phyloP scores from a whole-genome alignment of 2,797 vertebrate species.

The Gymnothorax javanicus region DNA sequence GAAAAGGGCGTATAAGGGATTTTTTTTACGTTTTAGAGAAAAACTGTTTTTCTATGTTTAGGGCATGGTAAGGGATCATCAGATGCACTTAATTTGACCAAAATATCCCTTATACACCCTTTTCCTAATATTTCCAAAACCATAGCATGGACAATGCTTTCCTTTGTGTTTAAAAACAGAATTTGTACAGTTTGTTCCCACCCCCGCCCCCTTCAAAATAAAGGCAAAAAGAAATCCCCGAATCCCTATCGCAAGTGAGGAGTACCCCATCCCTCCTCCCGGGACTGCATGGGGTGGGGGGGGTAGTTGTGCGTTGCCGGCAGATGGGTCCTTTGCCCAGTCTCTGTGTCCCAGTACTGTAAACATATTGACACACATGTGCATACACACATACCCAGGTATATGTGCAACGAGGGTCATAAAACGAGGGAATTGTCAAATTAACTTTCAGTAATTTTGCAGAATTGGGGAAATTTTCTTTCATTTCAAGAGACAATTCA shows the following conservation, averaged over 20 bases:
- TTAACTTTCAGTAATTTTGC: too few relatives aligned
- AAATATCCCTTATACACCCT: too few relatives aligned
- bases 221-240: not conserved
- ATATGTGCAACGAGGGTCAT: not conserved
- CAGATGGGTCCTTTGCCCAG: conserved; percentile 37
- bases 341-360: conserved; percentile 18
- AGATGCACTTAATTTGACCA: too few relatives aligned
- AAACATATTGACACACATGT: conserved; percentile 9
- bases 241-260: conserved; percentile 31
- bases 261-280: conserved; percentile 13
- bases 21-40: too few relatives aligned
- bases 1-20: too few relatives aligned
- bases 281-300: not conserved
- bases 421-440: too few relatives aligned
- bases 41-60: too few relatives aligned
- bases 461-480: too few relatives aligned
- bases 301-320: not conserved
- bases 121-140: not conserved
- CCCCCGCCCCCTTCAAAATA: not conserved
- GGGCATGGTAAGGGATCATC: too few relatives aligned
- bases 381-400: not conserved
- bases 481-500: too few relatives aligned
- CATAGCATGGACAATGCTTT: not conserved
- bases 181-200: conserved; percentile 46
- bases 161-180: not conserved